A percentile compares a stretch with the other conserved stretches of the same genome.
phyloP scores from a whole-genome alignment of 2,797 vertebrate genomes.

The Enteromius anoplus region DNA sequence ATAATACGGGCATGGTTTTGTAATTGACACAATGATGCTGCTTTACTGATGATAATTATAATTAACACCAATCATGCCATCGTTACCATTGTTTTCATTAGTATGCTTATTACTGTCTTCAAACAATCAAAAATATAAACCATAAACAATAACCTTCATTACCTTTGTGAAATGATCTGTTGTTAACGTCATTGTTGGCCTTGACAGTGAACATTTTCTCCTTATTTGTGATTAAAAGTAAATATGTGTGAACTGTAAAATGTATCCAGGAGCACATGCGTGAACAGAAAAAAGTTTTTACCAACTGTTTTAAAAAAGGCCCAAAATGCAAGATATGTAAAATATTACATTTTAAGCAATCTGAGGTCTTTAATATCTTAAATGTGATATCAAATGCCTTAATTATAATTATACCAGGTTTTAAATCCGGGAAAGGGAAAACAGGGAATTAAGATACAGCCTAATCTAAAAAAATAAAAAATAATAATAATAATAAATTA shows the following conservation, averaged over 20 bases:
- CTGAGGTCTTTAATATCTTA: too few relatives aligned
- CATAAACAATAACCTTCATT: neutral
- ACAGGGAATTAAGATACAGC: too few relatives aligned
- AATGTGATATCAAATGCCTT: too few relatives aligned
- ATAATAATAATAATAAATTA: too few relatives aligned
- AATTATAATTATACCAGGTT: too few relatives aligned
- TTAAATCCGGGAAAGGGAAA: too few relatives aligned
- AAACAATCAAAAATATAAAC: neutral
- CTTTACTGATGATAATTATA: constrained; percentile 62
- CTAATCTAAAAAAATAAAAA: too few relatives aligned
- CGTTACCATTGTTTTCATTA: constrained; percentile 29
- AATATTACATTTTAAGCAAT: too few relatives aligned
- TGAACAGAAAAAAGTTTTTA: neutral
- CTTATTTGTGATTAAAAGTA: neutral
- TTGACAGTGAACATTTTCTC: neutral
- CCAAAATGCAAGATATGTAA: too few relatives aligned
- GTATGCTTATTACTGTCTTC: neutral
- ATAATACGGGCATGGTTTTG: constrained; percentile 48
- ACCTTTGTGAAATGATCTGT: neutral
- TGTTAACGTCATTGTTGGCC: neutral
- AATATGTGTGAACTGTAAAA: neutral
- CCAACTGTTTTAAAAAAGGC: too few relatives aligned
- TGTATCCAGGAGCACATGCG: neutral
- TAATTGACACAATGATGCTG: constrained; percentile 56
- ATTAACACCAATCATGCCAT: constrained; percentile 17